Evolutionary conservation across 92 coral and sea anemone species (phyloP), one percentile per base, ranked within the genome.

Genomic region (Metridium senile): DNA sequence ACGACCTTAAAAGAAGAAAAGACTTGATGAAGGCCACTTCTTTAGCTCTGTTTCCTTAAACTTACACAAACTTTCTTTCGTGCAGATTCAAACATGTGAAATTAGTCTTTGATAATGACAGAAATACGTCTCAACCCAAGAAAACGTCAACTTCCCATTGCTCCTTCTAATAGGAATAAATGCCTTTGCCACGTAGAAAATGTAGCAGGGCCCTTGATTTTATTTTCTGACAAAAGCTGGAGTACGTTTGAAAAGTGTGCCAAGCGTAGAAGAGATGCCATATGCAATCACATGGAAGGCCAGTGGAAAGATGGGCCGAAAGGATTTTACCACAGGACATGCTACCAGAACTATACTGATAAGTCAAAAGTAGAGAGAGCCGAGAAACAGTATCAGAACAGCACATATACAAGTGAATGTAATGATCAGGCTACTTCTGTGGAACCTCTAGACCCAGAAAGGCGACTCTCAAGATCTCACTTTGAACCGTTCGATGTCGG

Each of bases 191-290:
- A 76, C 29, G 65, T 76, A 11, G 47, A 76, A 83, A 45, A 46
- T 54, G 74, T 17, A 33, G 69, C 78, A 13, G 88, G 83, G 26
- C 23, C 62, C n/a, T 70, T 83, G 62, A 77, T 59, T 49, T 16
- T 34, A 23, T 84, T 84, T 77, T 62, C 88, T 17, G 79, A 77
- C 29, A 71, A 49, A 84, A 71, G 88, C 46, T 84, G 75, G 88
- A 45, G 23, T 1, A 77, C 20, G 65, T 84, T 84, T 62, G 34
- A 76, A 70, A 62, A 43, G 45, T 84, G 83, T 69, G 83, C 83
- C 32, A 64, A 77, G 58, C 69, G 73, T 28, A 74, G 77, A 69
- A 83, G 25, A 31, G 79, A 83, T 83, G 62, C 33, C 13, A 70
- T 70, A 70, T 83, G 74, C 72, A 51, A 51, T 26, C 63, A 83